Evolutionary conservation across 2,888 invertebrate genomes (phyloP).

Genomic region (Amiota mariae): DNA sequence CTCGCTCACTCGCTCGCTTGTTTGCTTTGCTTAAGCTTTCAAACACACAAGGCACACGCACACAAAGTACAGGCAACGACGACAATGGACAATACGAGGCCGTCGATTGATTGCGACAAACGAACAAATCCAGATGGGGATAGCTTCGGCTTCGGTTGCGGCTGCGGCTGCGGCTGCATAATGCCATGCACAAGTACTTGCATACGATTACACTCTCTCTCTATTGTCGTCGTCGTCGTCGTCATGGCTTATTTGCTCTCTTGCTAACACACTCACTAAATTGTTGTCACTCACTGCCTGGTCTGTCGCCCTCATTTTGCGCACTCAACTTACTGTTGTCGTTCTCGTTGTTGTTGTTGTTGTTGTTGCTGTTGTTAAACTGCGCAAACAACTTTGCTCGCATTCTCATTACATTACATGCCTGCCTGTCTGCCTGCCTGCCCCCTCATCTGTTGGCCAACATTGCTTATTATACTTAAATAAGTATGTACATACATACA

Average conservation of each 20-base stretch:
- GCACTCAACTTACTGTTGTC: slow-evolving; percentile 5
- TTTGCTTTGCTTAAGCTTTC: slow-evolving; percentile 33
- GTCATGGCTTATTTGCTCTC: slow-evolving; percentile 5
- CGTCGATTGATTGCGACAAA: too few species aligned
- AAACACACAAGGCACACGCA: slow-evolving; percentile 6
- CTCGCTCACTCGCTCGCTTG: slow-evolving; percentile 30
- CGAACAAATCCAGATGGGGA: too few species aligned
- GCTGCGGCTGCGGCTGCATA: slow-evolving; percentile 47
- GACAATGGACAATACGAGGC: too few species aligned
- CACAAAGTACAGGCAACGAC: slow-evolving; percentile 39
- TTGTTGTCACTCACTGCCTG: not conserved
- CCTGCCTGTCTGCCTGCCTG: not conserved
- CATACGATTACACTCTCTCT: too few species aligned
- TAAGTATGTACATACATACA: not conserved
- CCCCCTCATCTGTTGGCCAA: too few species aligned
- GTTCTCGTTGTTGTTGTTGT: too few species aligned
- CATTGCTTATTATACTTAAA: too few species aligned
- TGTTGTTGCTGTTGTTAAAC: too few species aligned
- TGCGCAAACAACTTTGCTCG: slow-evolving; percentile 25
- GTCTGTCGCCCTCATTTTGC: not conserved
- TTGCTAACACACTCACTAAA: not conserved
- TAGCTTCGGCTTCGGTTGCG: slow-evolving; percentile 26
- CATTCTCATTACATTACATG: slow-evolving; percentile 13
- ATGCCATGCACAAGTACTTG: too few species aligned
- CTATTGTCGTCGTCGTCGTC: not conserved